phyloP scores from a whole-genome alignment of 2,113 vertebrate species.

The Rhipidura dahli region DNA sequence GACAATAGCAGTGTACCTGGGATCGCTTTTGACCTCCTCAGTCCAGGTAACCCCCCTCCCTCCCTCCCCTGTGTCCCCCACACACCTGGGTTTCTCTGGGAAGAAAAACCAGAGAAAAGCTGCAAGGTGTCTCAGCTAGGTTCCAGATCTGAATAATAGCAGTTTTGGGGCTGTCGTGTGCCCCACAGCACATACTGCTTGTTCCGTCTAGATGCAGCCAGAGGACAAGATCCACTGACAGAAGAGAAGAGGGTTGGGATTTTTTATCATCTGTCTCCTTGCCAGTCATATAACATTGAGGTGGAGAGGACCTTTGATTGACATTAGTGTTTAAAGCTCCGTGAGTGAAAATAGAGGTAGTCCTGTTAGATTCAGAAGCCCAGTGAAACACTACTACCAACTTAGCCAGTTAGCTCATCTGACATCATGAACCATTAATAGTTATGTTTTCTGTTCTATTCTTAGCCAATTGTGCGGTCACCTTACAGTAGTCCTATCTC shows the following conservation, averaged over 20 bases:
- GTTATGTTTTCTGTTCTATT: constrained; percentile 48
- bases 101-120: not conserved
- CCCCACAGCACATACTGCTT: not conserved
- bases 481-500: constrained; percentile 15
- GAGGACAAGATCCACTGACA: constrained; percentile 9
- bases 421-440: constrained; percentile 62
- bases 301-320: constrained; percentile 52
- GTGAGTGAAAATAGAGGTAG: constrained; percentile 43
- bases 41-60: not conserved
- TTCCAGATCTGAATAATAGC: not conserved
- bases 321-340: not conserved
- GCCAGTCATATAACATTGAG: constrained; percentile 36
- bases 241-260: constrained; percentile 35
- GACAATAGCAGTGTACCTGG: not conserved
- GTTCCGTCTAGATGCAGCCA: not conserved
- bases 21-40: not conserved
- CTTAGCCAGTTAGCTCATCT: constrained; percentile 41
- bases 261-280: constrained; percentile 39
- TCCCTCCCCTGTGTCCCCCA: not conserved
- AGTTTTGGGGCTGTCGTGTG: not conserved
- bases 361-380: constrained; percentile 32
- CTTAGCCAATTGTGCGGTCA: constrained; percentile 47
- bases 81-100: constrained; percentile 34
- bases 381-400: constrained; percentile 41
- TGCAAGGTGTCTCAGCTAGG: not conserved